Base-by-base conservation (phyloP, 1,140 invertebrate genomes). In the Pogonus chalceus region DNA sequence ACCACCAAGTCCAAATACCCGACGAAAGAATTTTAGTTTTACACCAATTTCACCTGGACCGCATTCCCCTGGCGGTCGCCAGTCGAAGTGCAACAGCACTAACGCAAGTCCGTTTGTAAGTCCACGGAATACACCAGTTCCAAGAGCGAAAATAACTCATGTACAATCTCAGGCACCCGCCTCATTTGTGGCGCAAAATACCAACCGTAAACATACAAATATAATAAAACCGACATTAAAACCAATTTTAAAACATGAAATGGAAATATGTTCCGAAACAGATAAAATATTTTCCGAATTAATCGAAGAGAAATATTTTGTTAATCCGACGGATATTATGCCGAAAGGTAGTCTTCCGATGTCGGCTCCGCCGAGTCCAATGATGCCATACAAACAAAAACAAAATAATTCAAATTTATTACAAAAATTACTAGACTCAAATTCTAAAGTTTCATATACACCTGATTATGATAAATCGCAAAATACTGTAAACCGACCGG, bases 81-180 rank as follows among this genome's bases (percentile, higher is more conserved):
- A 72, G 24, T 76, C 73, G 2, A 76, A 74, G 60, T 77, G 66
- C 58, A 81, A 68, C 53, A 76, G 74, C 23, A 74, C 78, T 1
- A 77, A 75, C 52, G 80, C 80, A n/a, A 88, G 85, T 66, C 88
- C 87, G 1, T 92, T 92, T 66, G 87, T 90, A 1, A 90, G 88
- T 60, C 89, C 88, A 0, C 74, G 87, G 20, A 82, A 84, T 56
- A 89, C 87, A 1, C 84, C 86, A 1, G 77, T 85, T 1, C 79
- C 80, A 10, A 73, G 85, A 2, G 50, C 55, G 23, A 35, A 52
- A 18, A 43, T 53, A 26, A 48, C 1, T 79, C 79, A n/a, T 72
- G 83, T 2, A 53, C 54, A 46, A 20, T 26, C 18, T 10, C 56
- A 48, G 35, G 35, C 16, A 50, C 51, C n/a, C 3, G 24, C 2